Evolutionary conservation across 2,888 invertebrate genomes (phyloP).

Genomic region (Eretmocerus hayati): DNA sequence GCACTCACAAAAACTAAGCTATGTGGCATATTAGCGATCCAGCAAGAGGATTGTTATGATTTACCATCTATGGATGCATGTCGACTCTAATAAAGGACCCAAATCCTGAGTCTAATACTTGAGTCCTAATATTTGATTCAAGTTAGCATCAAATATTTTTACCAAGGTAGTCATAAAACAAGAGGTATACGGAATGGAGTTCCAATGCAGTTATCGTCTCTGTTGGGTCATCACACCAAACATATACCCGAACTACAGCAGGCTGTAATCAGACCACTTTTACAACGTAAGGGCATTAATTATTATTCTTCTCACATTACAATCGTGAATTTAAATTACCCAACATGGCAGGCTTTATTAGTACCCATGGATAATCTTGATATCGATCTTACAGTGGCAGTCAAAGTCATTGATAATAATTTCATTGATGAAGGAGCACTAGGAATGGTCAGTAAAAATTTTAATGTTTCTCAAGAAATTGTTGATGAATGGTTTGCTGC

Average conservation of each 20-base stretch:
- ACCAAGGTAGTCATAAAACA: too few species aligned
- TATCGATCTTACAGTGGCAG: slow-evolving; percentile 41
- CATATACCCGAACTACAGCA: slow-evolving; percentile 37
- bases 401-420: slow-evolving; percentile 40
- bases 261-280: slow-evolving; percentile 36
- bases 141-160: too few species aligned
- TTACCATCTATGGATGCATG: too few species aligned
- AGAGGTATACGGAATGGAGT: too few species aligned
- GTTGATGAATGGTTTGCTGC: slow-evolving; percentile 51
- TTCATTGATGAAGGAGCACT: slow-evolving; percentile 40
- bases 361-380: too few species aligned
- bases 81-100: too few species aligned
- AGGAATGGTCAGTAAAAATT: slow-evolving; percentile 39
- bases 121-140: too few species aligned
- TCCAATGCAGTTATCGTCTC: slow-evolving; percentile 32
- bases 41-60: too few species aligned
- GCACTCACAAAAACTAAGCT: too few species aligned
- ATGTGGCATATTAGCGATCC: too few species aligned
- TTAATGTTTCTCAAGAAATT: slow-evolving; percentile 41
- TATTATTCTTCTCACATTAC: not conserved
- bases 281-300: slow-evolving; percentile 36
- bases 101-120: too few species aligned
- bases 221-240: slow-evolving; percentile 35
- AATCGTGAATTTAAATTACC: slow-evolving; percentile 1
- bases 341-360: too few species aligned